Conservation (phyloP, 1,140 invertebrate genomes). For the Helicoverpa zea region DNA sequence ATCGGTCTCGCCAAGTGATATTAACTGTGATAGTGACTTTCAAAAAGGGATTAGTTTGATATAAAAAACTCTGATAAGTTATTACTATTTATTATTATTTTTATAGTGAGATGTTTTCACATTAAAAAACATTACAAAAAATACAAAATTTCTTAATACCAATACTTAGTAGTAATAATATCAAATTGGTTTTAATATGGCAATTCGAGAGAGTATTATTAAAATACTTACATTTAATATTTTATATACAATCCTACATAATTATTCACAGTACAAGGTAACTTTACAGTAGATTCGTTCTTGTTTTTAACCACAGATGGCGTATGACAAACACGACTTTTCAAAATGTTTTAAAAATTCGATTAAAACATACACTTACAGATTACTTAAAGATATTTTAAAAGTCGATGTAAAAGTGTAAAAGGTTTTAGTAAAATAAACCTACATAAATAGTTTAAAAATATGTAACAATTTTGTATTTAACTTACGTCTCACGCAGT, state of each 20-base stretch:
- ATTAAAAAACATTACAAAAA: constrained; percentile 57
- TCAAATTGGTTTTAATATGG: constrained; percentile 53
- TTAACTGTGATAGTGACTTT: no score
- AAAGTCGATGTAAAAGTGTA: constrained; percentile 1
- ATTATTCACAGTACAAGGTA: constrained; percentile 38
- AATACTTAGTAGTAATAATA: constrained; percentile 38
- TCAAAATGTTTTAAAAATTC: no score
- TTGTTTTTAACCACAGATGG: constrained; percentile 1
- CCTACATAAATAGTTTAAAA: constrained; percentile 36
- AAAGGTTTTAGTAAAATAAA: constrained; percentile 1
- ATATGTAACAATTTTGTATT: constrained; percentile 39
- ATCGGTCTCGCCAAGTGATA: no score
- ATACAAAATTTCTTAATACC: constrained; percentile 56
- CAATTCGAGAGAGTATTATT: constrained; percentile 53
- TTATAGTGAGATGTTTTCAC: constrained; percentile 44
- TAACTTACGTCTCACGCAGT: constrained; percentile 32
- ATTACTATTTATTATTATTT: constrained; percentile 21
- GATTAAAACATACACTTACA: no score
- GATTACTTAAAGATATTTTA: not conserved
- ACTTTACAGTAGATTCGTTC: not conserved
- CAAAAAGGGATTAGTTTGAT: not conserved
- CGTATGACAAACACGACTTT: not conserved
- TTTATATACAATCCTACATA: constrained; percentile 47
- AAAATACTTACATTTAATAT: constrained; percentile 46
- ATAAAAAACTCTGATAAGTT: not conserved